Evolutionary conservation across 2,888 invertebrate species (phyloP), one percentile per base, ranked within the genome.

Genomic region (Eupithecia insigniata): DNA sequence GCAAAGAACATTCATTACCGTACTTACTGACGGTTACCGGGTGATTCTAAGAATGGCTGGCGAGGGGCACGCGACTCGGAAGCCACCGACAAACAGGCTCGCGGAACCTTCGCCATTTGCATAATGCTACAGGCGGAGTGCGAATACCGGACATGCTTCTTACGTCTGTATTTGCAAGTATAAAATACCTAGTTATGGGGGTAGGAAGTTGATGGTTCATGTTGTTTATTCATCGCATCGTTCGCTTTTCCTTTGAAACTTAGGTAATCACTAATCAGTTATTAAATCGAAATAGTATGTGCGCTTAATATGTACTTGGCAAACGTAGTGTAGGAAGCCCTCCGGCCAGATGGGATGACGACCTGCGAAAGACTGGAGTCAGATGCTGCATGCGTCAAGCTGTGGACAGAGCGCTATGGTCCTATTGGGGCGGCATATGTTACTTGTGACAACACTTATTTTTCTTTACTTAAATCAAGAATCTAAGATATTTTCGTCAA

Each of bases 11-110:
- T 55, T 55, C 5, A 55, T 55, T 26, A 30, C 58, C 2, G 60
- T 67, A 34, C 70, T 72, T 70, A 68, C 36, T 62, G 51, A 70
- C 66, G 69, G 73, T 71, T 71, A 70, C 73, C 71, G 66, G 51
- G 46, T 58, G 51, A 22, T 73, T 70, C 70, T 66, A 22, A 55
- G 72, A 74, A 76, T 32, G 51, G 67, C 36, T 61, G 30, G 67
- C 30, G 39, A 39, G 67, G 71, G n/a, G 39, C 74, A 70, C 66
- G 69, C 72, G 46, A 71, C 58, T 73, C 60, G 70, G 75, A 70
- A 71, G 43, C 65, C 18, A 10, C 71, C 61, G 66, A 67, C 46
- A 69, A 70, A 66, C 60, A 30, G 28, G 43, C 66, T 51, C 51
- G 64, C 26, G 32, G 61, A 43, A 18, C 71, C 36, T 62, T 51